Conservation (phyloP, 2,797 vertebrate genomes). For the Tapera naevia region DNA sequence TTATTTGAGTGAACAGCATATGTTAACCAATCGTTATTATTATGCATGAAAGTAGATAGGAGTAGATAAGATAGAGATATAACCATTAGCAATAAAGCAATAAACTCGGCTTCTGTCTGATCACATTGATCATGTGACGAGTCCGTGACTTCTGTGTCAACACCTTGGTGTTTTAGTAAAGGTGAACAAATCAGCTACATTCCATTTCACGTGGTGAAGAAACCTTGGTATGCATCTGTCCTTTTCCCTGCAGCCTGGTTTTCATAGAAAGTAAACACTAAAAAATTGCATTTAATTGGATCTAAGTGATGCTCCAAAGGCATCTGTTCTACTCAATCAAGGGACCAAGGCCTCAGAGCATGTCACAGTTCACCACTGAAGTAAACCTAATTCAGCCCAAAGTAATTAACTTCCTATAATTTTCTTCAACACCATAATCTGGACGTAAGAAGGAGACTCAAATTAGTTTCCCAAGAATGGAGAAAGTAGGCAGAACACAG, state of each 20-base stretch:
- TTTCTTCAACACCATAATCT: not conserved
- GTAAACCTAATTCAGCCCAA: not conserved
- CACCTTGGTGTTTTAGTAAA: not conserved
- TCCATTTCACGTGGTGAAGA: not conserved
- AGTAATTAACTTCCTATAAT: not conserved
- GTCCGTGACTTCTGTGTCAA: no score
- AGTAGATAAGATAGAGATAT: no score
- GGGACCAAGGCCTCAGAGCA: not conserved
- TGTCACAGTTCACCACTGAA: not conserved
- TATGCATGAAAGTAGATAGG: no score
- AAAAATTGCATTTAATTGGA: not conserved
- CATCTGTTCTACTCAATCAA: not conserved
- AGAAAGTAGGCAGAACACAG: not conserved
- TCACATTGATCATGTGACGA: no score
- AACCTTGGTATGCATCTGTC: not conserved
- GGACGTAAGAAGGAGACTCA: not conserved
- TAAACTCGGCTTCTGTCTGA: no score
- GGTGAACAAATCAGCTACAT: not conserved
- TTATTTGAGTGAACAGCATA: no score
- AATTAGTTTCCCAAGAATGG: not conserved
- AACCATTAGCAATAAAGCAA: no score
- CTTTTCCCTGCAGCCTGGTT: not conserved
- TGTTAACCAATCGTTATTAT: no score
- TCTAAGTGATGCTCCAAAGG: not conserved
- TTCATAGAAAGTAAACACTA: not conserved